Evolutionary conservation across 2,113 vertebrate species (phyloP).

Genomic region (Sylvilagus bachmani): DNA sequence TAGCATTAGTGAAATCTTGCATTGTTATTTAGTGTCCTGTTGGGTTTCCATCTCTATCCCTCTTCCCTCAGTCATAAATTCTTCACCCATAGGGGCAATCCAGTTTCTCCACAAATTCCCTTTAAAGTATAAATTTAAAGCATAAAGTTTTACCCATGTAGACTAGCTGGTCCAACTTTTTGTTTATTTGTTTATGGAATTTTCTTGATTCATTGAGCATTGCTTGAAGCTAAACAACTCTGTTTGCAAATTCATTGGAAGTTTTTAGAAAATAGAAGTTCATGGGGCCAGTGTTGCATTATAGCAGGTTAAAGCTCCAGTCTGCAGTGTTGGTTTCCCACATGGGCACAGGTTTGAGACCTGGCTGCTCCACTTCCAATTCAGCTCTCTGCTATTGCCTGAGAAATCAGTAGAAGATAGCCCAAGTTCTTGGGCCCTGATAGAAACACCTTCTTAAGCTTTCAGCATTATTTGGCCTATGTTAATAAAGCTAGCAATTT

Average conservation of each 20-base stretch:
- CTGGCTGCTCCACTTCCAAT: no score
- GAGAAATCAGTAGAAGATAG: no score
- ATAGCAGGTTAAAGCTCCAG: no score
- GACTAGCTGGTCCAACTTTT: background rate
- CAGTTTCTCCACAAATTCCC: background rate
- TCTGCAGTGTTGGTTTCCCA: no score
- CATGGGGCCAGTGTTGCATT: no score
- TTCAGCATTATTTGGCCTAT: background rate
- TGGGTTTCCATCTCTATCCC: background rate
- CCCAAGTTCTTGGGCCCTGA: background rate
- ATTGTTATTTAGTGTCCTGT: background rate
- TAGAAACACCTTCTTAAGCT: background rate
- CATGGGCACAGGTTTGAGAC: no score
- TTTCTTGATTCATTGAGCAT: background rate
- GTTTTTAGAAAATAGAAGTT: background rate
- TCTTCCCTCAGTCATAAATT: background rate
- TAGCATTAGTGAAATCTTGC: background rate
- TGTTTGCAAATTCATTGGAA: slow-evolving; percentile 8
- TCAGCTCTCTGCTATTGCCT: no score
- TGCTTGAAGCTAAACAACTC: slow-evolving; percentile 6
- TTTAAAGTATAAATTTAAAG: background rate
- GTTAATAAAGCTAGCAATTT: background rate
- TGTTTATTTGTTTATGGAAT: background rate
- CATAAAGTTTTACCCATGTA: background rate
- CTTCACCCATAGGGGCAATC: background rate